Conservation (phyloP, 2,113 vertebrate genomes). For the Hippocampus mohnikei region DNA sequence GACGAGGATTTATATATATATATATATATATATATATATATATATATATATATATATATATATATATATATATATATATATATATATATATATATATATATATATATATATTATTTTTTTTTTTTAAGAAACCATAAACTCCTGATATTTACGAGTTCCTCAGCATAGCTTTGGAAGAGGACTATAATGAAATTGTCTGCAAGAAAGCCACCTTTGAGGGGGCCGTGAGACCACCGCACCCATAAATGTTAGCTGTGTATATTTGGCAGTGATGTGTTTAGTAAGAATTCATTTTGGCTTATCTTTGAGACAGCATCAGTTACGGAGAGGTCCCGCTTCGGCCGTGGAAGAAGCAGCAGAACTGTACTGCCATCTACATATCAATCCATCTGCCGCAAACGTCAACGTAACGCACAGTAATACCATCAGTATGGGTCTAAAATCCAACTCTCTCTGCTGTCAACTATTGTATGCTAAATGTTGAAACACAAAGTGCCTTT, state of each 20-base stretch:
- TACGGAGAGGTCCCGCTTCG: constrained; percentile 28
- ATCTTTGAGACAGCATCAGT: constrained; percentile 49
- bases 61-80: no score
- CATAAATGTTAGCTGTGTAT: constrained; percentile 48
- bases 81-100: no score
- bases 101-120: background rate
- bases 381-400: constrained; percentile 17
- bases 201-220: constrained; percentile 33
- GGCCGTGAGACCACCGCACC: constrained; percentile 31
- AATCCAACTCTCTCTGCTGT: background rate
- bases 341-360: constrained; percentile 21
- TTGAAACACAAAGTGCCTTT: background rate
- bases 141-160: background rate
- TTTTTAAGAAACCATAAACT: background rate
- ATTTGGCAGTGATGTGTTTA: constrained; percentile 59
- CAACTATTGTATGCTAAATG: background rate
- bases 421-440: background rate
- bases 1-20: no score
- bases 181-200: constrained; percentile 33
- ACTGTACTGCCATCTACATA: constrained; percentile 18
- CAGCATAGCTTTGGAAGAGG: constrained; percentile 12
- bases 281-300: constrained; percentile 49
- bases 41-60: no score
- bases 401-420: constrained; percentile 17
- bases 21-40: no score